Conservation (phyloP, 2,113 vertebrate genomes). For the Odobenus rosmarus region DNA sequence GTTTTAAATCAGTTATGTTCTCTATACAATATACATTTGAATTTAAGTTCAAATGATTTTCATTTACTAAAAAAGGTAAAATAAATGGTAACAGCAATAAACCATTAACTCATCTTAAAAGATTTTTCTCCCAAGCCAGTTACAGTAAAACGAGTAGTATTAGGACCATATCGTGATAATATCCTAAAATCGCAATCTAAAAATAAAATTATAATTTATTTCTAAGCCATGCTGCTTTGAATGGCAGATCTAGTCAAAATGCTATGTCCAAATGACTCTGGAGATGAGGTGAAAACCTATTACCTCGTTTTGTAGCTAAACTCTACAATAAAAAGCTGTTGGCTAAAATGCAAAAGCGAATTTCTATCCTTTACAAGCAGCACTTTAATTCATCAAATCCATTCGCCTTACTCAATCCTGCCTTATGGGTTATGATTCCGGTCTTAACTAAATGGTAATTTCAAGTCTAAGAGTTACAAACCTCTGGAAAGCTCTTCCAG, state of each 20-base stretch:
- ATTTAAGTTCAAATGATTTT: conserved; percentile 47
- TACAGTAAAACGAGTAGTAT: conserved; percentile 67
- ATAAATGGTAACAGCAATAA: conserved; percentile 66
- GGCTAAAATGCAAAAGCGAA: conserved; percentile 62
- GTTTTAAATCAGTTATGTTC: conserved; percentile 66
- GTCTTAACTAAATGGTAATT: conserved; percentile 70
- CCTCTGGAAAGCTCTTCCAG: conserved; percentile 80
- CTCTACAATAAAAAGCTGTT: conserved; percentile 58
- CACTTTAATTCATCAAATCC: conserved; percentile 72
- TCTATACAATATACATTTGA: conserved; percentile 33
- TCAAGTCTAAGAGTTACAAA: conserved; percentile 75
- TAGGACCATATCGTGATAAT: conserved; percentile 48
- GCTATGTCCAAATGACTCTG: conserved; percentile 62
- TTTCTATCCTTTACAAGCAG: conserved; percentile 67
- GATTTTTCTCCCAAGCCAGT: conserved; percentile 52
- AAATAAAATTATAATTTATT: conserved; percentile 69
- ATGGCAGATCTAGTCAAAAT: conserved; percentile 54
- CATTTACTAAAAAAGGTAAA: conserved; percentile 66
- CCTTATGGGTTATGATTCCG: conserved; percentile 73
- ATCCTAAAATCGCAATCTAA: conserved; percentile 60
- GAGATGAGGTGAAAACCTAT: conserved; percentile 55
- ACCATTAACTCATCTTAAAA: conserved; percentile 61
- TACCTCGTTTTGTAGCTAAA: conserved; percentile 63
- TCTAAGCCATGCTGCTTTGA: conserved; percentile 59
- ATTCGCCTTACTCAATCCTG: conserved; percentile 74